These are phyloP conservation scores for Leptestheria dahalacensis DNA, from an alignment of 1,140 invertebrate species.

Conservation along the genomic window DNA sequence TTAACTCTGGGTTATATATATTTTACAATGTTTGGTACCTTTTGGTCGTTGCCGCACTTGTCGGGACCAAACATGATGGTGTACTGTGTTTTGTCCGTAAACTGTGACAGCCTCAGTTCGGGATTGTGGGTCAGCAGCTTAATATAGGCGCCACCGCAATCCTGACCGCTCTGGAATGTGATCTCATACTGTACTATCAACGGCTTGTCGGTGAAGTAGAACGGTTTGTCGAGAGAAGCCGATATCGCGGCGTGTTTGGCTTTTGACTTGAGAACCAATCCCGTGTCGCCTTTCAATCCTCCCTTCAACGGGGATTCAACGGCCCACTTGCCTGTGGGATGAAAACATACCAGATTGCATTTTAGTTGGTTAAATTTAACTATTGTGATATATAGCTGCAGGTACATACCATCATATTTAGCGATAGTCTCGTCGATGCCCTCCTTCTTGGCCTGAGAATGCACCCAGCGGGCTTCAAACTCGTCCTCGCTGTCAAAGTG, in stretches of 20 bases:
- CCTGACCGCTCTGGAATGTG: slow-evolving; percentile 78
- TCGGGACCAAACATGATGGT: slow-evolving; percentile 99
- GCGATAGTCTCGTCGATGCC: slow-evolving; percentile 77
- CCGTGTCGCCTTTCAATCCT: slow-evolving; percentile 65
- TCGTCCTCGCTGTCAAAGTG: slow-evolving; percentile 66
- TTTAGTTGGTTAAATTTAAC: background rate
- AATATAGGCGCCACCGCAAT: slow-evolving; percentile 95
- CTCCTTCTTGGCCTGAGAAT: slow-evolving; percentile 86
- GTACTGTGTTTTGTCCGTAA: slow-evolving; percentile 92
- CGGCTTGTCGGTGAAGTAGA: slow-evolving; percentile 72
- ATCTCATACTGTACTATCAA: slow-evolving; percentile 92
- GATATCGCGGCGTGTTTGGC: slow-evolving; percentile 93
- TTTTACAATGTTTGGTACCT: slow-evolving; percentile 35
- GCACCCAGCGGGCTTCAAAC: slow-evolving; percentile 67
- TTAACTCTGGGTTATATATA: background rate
- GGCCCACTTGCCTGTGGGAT: slow-evolving; percentile 43
- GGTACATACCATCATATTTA: slow-evolving; percentile 78
- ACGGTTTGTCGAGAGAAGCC: slow-evolving; percentile 58
- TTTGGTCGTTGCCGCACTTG: slow-evolving; percentile 92
- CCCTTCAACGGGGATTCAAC: slow-evolving; percentile 62
- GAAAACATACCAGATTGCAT: background rate
- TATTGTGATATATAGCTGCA: too few species aligned
- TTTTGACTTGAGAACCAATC: slow-evolving; percentile 82
- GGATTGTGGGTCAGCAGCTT: slow-evolving; percentile 63
- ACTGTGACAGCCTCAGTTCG: slow-evolving; percentile 56